phyloP scores from a whole-genome alignment of 2,888 invertebrate species.

The Bellardia bayeri region DNA sequence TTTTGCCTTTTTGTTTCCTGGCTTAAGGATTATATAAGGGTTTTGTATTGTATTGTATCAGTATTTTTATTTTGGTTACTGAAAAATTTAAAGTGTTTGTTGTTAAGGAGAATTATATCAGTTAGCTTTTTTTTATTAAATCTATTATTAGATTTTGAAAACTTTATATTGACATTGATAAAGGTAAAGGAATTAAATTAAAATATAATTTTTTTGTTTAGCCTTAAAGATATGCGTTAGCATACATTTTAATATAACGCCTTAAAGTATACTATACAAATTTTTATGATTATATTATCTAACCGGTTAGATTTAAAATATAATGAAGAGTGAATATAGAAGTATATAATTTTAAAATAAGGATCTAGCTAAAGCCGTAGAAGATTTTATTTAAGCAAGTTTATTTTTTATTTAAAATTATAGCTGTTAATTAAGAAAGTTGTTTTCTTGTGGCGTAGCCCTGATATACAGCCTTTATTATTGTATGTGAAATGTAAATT shows the following conservation, averaged over 20 bases:
- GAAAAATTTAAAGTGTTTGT: too few species aligned
- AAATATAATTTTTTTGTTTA: neutral
- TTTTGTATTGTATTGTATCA: neutral
- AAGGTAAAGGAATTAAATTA: constrained; percentile 15
- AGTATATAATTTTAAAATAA: too few species aligned
- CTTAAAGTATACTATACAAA: neutral
- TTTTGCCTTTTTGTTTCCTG: too few species aligned
- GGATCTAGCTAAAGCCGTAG: too few species aligned
- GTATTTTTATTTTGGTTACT: neutral
- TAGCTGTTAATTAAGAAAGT: too few species aligned
- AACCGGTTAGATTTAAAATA: neutral
- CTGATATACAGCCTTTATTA: too few species aligned
- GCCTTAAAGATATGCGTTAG: constrained; percentile 33
- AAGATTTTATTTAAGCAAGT: neutral
- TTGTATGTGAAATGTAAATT: too few species aligned
- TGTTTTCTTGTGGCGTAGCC: too few species aligned
- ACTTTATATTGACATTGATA: constrained; percentile 36
- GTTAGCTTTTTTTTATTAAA: neutral
- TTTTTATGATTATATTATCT: too few species aligned
- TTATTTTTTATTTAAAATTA: too few species aligned
- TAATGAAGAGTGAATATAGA: too few species aligned
- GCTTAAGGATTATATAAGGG: constrained; percentile 22
- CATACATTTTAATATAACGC: neutral
- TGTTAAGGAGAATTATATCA: neutral
- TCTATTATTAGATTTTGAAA: neutral